These are phyloP conservation scores for Holacanthus passer DNA, from an alignment of 2,113 vertebrate species.

Conservation along the genomic window DNA sequence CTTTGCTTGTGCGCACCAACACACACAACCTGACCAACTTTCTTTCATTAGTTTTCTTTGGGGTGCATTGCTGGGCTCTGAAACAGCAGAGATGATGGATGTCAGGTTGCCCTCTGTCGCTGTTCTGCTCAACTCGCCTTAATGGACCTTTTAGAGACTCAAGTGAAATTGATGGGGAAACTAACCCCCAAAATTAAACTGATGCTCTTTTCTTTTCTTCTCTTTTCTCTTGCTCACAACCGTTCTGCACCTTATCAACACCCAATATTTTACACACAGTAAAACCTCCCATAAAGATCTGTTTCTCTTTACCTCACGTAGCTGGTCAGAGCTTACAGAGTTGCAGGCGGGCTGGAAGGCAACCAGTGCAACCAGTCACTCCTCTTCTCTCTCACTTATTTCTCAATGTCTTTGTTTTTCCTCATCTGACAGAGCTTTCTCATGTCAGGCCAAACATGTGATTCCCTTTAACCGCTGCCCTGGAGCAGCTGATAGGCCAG, in stretches of 20 bases:
- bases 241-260: conserved; percentile 59
- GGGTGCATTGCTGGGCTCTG: conserved; percentile 47
- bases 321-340: conserved; percentile 13
- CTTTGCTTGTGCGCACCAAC: conserved; percentile 49
- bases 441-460: conserved; percentile 81
- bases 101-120: conserved; percentile 64
- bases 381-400: conserved; percentile 47
- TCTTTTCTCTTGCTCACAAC: conserved; percentile 24
- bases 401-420: conserved; percentile 45
- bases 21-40: conserved; percentile 47
- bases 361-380: conserved; percentile 63
- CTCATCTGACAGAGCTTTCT: conserved; percentile 68
- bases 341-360: conserved; percentile 37
- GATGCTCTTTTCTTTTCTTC: conserved; percentile 14
- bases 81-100: conserved; percentile 70
- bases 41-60: conserved; percentile 48
- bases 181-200: conserved; percentile 50
- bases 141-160: conserved; percentile 63
- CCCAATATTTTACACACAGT: conserved; percentile 68
- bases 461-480: conserved; percentile 69
- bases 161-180: conserved; percentile 63
- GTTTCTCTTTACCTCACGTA: conserved; percentile 56
- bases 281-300: conserved; percentile 67
- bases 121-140: conserved; percentile 59
- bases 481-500: conserved; percentile 66